Percentiles rank a stretch among this genome's conserved stretches.
Conservation (phyloP, 2,797 vertebrate species). For the Acanthopagrus latus region DNA sequence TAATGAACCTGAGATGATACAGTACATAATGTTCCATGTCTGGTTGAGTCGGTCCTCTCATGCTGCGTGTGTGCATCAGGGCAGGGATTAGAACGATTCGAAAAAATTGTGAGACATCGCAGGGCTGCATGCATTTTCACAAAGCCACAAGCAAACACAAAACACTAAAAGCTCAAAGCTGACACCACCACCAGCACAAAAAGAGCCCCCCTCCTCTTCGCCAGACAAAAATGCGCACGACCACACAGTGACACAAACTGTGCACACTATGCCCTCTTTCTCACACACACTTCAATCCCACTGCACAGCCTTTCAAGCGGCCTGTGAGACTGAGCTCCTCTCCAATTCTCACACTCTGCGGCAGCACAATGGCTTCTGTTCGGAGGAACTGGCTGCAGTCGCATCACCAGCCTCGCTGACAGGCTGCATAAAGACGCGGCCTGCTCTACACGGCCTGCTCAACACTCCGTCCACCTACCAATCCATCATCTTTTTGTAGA, state of each 20-base stretch:
- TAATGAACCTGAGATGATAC: neutral
- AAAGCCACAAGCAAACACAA: neutral
- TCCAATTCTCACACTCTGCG: constrained; percentile 60
- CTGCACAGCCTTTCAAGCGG: constrained; percentile 60
- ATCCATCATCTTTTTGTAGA: constrained; percentile 50
- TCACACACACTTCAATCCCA: constrained; percentile 47
- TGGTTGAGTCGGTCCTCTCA: constrained; percentile 36
- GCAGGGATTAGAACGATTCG: constrained; percentile 55
- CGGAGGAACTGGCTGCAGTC: constrained; percentile 38
- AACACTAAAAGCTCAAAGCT: constrained; percentile 3
- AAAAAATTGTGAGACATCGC: constrained; percentile 35
- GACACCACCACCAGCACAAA: neutral
- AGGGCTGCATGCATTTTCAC: constrained; percentile 2
- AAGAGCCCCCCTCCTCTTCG: constrained; percentile 13
- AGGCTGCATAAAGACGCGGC: constrained; percentile 47
- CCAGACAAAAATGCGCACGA: constrained; percentile 24
- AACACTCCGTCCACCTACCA: constrained; percentile 11
- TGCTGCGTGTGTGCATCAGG: constrained; percentile 32
- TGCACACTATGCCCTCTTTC: constrained; percentile 16
- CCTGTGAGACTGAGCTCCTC: constrained; percentile 58
- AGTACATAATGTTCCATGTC: constrained; percentile 36
- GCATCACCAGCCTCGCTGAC: constrained; percentile 44
- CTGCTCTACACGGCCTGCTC: constrained; percentile 9
- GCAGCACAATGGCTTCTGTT: constrained; percentile 65
- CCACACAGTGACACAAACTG: constrained; percentile 27